Evolutionary conservation across 2,888 invertebrate species (phyloP).

Genomic region (Drosophila pseudotakahashii): DNA sequence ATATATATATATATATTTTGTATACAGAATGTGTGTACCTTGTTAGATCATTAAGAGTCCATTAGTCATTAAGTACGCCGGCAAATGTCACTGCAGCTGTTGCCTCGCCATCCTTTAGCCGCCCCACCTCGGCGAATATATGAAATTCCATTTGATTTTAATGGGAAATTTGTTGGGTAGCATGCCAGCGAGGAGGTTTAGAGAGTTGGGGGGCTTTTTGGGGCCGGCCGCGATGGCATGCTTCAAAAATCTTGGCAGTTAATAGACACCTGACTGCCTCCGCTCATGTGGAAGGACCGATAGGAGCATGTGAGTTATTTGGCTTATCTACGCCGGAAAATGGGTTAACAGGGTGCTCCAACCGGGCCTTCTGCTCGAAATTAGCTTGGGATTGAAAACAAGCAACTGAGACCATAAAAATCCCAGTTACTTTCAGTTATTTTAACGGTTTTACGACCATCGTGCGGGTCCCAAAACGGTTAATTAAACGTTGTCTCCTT

Average conservation of each 20-base stretch:
- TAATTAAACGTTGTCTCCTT: constrained; percentile 59
- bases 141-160: constrained; percentile 69
- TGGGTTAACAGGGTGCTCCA: constrained; percentile 32
- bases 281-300: constrained; percentile 49
- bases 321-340: constrained; percentile 35
- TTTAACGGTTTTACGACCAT: constrained; percentile 40
- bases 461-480: constrained; percentile 43
- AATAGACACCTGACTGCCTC: constrained; percentile 48
- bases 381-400: constrained; percentile 24
- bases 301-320: constrained; percentile 43
- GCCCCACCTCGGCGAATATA: constrained; percentile 38
- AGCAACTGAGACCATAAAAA: constrained; percentile 20
- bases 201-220: neutral
- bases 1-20: constrained; percentile 1
- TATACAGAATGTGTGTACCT: constrained; percentile 46
- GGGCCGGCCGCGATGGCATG: constrained; percentile 21
- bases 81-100: constrained; percentile 50
- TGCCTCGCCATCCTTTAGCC: constrained; percentile 8
- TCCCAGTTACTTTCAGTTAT: constrained; percentile 33
- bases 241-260: constrained; percentile 50
- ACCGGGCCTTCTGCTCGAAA: constrained; percentile 8
- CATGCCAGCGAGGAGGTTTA: constrained; percentile 5
- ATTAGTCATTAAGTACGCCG: constrained; percentile 79
- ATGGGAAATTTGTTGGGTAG: constrained; percentile 57
- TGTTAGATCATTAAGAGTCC: constrained; percentile 82